Evolutionary conservation across 2,797 vertebrate species (phyloP).

Genomic region (Calcarius lapponicus): DNA sequence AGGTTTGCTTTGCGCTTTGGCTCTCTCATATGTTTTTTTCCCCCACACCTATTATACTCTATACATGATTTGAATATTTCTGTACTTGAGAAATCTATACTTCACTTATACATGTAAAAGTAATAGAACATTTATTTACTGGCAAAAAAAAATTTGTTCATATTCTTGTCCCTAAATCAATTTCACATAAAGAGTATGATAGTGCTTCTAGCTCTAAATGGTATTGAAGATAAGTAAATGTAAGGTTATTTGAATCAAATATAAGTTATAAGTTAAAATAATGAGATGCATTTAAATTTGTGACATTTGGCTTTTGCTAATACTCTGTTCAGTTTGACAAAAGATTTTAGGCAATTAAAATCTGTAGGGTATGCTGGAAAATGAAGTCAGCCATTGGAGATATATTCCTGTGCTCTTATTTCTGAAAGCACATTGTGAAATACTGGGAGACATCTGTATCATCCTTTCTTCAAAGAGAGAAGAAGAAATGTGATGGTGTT

Average conservation of each 20-base stretch:
- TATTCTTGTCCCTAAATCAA: background rate
- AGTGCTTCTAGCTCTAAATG: background rate
- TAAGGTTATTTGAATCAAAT: background rate
- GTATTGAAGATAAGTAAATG: background rate
- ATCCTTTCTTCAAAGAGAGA: background rate
- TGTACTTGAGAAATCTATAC: background rate
- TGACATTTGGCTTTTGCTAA: background rate
- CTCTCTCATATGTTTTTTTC: rapidly evolving
- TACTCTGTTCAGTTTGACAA: background rate
- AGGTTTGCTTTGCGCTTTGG: background rate
- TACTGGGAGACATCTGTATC: background rate
- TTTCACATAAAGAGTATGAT: background rate
- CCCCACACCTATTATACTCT: background rate
- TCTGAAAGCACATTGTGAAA: background rate
- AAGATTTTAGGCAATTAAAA: background rate
- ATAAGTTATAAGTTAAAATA: background rate
- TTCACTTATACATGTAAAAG: background rate
- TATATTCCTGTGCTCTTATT: background rate
- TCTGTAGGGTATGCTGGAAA: background rate
- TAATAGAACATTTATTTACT: background rate
- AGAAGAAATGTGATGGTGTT: background rate
- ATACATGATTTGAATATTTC: background rate
- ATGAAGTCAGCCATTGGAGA: background rate
- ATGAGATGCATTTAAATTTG: background rate
- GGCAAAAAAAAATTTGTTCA: background rate